Conservation (phyloP, 2,888 invertebrate genomes). For the Ectropis crepuscularia region DNA sequence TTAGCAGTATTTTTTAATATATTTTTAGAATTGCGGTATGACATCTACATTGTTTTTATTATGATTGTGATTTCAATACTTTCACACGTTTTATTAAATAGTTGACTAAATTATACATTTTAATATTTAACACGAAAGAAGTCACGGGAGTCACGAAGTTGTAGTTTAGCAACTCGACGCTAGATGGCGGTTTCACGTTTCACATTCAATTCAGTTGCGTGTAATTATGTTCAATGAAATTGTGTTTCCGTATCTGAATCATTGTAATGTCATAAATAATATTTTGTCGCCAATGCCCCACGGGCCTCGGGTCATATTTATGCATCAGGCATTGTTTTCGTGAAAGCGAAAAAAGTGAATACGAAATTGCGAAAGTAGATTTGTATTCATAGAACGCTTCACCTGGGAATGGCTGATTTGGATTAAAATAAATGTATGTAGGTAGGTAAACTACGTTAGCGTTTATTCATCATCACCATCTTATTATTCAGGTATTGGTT, state of each 20-base stretch:
- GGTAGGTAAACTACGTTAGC: no score
- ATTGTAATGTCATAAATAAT: not conserved
- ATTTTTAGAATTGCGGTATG: no score
- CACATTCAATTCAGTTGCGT: not conserved
- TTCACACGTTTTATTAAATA: no score
- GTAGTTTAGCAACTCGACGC: conserved; percentile 12
- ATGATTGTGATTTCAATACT: no score
- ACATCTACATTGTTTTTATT: no score
- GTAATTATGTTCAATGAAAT: not conserved
- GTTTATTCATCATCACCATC: no score
- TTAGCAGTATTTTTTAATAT: no score
- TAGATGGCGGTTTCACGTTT: conserved; percentile 19
- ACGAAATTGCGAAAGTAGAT: conserved; percentile 35
- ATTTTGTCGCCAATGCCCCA: not conserved
- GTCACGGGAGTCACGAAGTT: no score
- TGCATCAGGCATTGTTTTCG: conserved; percentile 25
- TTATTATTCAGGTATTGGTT: no score
- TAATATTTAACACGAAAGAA: no score
- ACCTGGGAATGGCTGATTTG: conserved; percentile 19
- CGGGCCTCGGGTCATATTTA: conserved; percentile 7
- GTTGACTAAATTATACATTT: no score
- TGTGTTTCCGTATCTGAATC: conserved; percentile 4
- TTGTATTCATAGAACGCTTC: conserved; percentile 33
- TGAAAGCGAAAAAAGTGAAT: conserved; percentile 35
- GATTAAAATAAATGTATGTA: not conserved